These are phyloP conservation scores for Melanotaenia nigrans DNA, from an alignment of 2,797 vertebrate species.

Conservation along the genomic window DNA sequence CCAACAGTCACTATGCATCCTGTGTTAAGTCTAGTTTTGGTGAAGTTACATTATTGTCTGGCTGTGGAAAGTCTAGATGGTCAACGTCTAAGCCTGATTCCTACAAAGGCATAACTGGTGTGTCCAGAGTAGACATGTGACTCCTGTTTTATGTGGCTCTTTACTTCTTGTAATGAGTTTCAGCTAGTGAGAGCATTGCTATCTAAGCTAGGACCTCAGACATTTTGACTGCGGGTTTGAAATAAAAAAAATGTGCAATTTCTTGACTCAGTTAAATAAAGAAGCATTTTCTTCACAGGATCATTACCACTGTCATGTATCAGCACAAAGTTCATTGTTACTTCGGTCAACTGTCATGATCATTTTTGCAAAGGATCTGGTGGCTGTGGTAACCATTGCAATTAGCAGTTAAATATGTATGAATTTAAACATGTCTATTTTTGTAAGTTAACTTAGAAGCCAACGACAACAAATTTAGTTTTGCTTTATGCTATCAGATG, in stretches of 20 bases:
- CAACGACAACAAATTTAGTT: too few species aligned
- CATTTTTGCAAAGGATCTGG: not conserved
- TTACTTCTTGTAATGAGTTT: not conserved
- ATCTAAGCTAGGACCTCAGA: too few species aligned
- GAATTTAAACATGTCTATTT: not conserved
- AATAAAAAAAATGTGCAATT: not conserved
- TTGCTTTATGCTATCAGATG: not conserved
- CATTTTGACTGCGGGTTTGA: not conserved
- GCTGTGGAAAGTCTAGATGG: constrained; percentile 31
- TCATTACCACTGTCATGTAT: not conserved
- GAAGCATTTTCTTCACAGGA: not conserved
- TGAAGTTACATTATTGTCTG: constrained; percentile 35
- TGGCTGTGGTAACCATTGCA: not conserved
- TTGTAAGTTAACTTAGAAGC: too few species aligned
- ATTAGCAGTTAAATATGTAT: not conserved
- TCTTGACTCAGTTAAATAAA: not conserved
- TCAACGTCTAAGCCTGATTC: constrained; percentile 36
- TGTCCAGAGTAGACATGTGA: not conserved
- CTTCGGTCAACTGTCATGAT: not conserved
- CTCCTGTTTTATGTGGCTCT: not conserved
- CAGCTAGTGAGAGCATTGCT: not conserved
- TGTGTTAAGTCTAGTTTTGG: constrained; percentile 45
- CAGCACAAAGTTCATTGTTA: not conserved
- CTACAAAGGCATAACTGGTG: constrained; percentile 29
- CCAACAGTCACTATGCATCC: constrained; percentile 54